Conservation (phyloP, 2,888 invertebrate genomes). For the Harpalus rubripes region DNA sequence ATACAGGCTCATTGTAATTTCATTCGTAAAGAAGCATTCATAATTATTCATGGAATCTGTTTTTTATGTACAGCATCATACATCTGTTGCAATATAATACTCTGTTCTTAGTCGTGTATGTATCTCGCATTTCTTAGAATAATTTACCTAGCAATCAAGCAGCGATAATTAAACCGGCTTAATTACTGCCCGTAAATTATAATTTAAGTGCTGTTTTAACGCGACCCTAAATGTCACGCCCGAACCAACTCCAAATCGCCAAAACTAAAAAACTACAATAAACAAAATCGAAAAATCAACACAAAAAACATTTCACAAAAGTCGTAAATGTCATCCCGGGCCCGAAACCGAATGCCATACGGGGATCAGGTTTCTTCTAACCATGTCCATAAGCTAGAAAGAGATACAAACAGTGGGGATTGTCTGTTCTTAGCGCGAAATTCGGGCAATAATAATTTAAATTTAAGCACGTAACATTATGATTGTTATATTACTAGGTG, state of each 20-base stretch:
- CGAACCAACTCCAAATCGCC: slow-evolving; percentile 72
- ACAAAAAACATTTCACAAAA: slow-evolving; percentile 60
- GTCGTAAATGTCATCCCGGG: slow-evolving; percentile 64
- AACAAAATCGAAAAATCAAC: slow-evolving; percentile 63
- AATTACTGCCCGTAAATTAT: slow-evolving; percentile 78
- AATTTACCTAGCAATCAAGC: slow-evolving; percentile 75
- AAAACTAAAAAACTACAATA: slow-evolving; percentile 73
- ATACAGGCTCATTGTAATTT: no score
- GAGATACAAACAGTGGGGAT: not conserved
- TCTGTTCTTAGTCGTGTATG: slow-evolving; percentile 37
- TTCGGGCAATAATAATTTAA: slow-evolving; percentile 75
- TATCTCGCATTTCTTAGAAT: slow-evolving; percentile 74
- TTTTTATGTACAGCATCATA: not conserved
- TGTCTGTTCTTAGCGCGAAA: slow-evolving; percentile 67
- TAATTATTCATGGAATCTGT: no score
- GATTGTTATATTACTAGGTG: slow-evolving; percentile 73
- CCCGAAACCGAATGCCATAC: slow-evolving; percentile 31
- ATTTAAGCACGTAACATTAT: slow-evolving; percentile 75
- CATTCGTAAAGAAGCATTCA: no score
- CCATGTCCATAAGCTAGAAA: slow-evolving; percentile 1
- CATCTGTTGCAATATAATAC: slow-evolving; percentile 10
- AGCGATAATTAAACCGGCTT: slow-evolving; percentile 76
- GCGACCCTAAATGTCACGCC: slow-evolving; percentile 77
- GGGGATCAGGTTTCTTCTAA: not conserved
- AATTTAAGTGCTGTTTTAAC: slow-evolving; percentile 78